Evolutionary conservation across 2,888 invertebrate species (phyloP), one percentile per base, ranked within the genome.

Genomic region (Cryptus armator): DNA sequence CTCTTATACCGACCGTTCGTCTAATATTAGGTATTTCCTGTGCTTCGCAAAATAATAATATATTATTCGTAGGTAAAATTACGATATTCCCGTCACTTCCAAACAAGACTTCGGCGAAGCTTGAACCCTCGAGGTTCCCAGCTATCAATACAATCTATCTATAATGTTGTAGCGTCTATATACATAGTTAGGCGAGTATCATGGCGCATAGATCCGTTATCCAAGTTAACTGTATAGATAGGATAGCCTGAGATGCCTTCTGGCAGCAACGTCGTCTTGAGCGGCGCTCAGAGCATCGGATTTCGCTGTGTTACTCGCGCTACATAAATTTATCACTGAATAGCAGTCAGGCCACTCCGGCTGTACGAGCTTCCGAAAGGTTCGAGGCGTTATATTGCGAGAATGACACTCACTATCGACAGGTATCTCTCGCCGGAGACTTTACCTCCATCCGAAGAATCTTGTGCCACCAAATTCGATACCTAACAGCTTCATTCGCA

Each of bases 251-350:
- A 70, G 64, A 74, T 53, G 68, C 37, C 62, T 74, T 43, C 66
- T 81, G 77, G 77, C 82, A 70, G 56, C 67, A 82, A 48, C 68
- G 82, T 82, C 80, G 79, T 82, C 82, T 66, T 48, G 76, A 81
- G 76, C 76, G 79, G 79, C 67, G 19, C 67, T 64, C 56, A 76
- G 77, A 82, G 84, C 86, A 86, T 84, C 81, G 84, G 84, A 84
- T 86, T 86, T 84, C 75, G 86, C 67, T 71, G 84, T 67, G 51
- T 84, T 86, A 79, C 82, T 84, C 71, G 76, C 82, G 81, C 66
- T 82, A 84, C 86, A 86, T 86, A 86, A 86, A 84, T 86, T 81
- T 80, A 64, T 77, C 82, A 64, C 70, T 80, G 82, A 84, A 77
- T 82, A 79, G 82, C 86, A 86, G 84, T 79, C 75, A 66, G 74